These are phyloP conservation scores for Pachyuromys duprasi DNA, from an alignment of 2,797 vertebrate genomes.

Conservation along the genomic window DNA sequence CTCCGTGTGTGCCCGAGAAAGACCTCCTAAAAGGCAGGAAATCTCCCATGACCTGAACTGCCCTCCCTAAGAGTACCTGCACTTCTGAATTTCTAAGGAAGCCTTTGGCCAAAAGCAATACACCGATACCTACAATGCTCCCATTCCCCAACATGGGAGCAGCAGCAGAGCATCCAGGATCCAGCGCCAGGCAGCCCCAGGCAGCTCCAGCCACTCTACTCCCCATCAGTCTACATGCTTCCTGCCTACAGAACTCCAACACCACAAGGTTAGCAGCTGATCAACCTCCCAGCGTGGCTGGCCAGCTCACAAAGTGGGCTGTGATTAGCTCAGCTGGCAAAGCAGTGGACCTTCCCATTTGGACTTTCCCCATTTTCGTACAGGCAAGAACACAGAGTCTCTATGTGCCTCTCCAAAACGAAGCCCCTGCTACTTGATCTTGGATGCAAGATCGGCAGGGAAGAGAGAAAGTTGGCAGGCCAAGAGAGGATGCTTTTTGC, in stretches of 20 bases:
- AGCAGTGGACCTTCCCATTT: background rate
- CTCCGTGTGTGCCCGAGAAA: accelerated
- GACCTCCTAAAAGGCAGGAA: background rate
- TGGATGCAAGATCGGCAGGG: accelerated
- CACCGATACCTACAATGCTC: accelerated
- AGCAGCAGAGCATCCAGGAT: accelerated
- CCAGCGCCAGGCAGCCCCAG: background rate
- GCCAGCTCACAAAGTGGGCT: background rate
- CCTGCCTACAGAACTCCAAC: background rate
- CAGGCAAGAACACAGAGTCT: background rate
- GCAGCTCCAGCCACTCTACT: background rate
- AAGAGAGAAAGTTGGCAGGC: no score
- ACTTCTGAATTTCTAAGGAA: background rate
- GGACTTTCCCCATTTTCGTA: background rate
- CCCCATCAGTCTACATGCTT: accelerated
- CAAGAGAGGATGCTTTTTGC: accelerated
- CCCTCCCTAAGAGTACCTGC: background rate
- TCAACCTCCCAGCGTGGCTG: no score
- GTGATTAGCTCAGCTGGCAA: background rate
- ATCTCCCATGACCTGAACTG: background rate
- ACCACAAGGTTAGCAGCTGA: background rate
- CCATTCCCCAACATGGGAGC: accelerated
- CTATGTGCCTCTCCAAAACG: background rate
- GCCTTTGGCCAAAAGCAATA: conserved; percentile 9
- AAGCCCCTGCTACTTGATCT: accelerated